phyloP scores from a whole-genome alignment of 2,888 invertebrate species.

The Melanargia galathea region DNA sequence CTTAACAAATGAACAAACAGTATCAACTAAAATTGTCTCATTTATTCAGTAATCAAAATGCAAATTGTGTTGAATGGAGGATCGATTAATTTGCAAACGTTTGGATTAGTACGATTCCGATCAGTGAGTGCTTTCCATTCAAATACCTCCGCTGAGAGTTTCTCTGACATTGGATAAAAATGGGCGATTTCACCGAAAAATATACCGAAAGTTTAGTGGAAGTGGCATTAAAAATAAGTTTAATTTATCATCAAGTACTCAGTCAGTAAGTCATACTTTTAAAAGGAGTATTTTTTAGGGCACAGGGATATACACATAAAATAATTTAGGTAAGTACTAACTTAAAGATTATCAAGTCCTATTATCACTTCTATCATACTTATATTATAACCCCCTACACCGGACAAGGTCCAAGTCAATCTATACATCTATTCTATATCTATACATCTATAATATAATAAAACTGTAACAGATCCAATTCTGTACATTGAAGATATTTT shows the following conservation, averaged over 20 bases:
- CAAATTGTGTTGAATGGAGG: slow-evolving; percentile 1
- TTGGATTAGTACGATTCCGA: slow-evolving; percentile 31
- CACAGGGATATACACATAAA: too few species aligned
- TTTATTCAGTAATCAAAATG: slow-evolving; percentile 24
- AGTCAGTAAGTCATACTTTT: not conserved
- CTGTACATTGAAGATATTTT: too few species aligned
- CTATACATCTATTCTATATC: too few species aligned
- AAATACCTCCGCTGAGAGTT: slow-evolving; percentile 31
- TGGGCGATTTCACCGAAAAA: slow-evolving; percentile 28
- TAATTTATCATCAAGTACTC: not conserved
- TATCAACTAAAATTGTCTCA: slow-evolving; percentile 3
- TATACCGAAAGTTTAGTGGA: slow-evolving; percentile 25
- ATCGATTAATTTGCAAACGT: slow-evolving; percentile 30
- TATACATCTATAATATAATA: too few species aligned
- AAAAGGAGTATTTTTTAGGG: not conserved
- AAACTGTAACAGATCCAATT: too few species aligned
- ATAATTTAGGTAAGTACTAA: too few species aligned
- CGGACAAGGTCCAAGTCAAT: too few species aligned
- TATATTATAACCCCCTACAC: too few species aligned
- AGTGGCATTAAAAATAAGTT: slow-evolving; percentile 7
- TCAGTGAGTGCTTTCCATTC: slow-evolving; percentile 27
- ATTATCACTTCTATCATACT: too few species aligned
- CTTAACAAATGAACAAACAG: not conserved
- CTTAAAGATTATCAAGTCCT: too few species aligned
- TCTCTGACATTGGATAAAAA: slow-evolving; percentile 34